Base-by-base conservation (phyloP, 2,888 invertebrate genomes). In the Scaptomyza cyrtandrae region DNA sequence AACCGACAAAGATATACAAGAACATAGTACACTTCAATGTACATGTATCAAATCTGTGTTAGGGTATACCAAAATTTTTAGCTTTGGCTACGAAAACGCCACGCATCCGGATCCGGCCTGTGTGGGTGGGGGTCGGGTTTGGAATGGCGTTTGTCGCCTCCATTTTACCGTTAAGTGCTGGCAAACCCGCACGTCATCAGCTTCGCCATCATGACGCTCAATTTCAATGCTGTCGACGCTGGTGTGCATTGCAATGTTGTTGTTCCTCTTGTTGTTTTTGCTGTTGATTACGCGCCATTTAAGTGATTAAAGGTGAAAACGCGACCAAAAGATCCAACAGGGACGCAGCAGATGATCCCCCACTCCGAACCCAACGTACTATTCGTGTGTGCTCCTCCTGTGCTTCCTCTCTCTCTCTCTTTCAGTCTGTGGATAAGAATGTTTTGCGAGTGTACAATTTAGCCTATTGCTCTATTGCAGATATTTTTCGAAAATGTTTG, bases 271-370 rank as follows among this genome's bases (percentile, higher is more conserved):
- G 50, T 29, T 71, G 54, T 61, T 71, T 64, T 61, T 78, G 67
- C 50, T 58, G 70, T 72, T 80, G 89, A 86, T 89, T 86, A 87
- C 81, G 79, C 79, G 85, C 74, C 81, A 79, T 89, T 89, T 81
- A 87, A 81, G 88, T 87, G 87, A 89, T 86, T 86, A 86, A 86
- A 88, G 85, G 78, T 87, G 77, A 89, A 84, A 86, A 71, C 63
- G 79, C 41, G 10, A 6, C 14, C n/a, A 1, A 16, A 27, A 14
- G 24, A 31, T 24, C 41, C 33, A 13, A 52, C 39, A 48, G 62
- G 19, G 48, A 49, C 50, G 35, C 29, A 67, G 48, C 61, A 58
- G 44, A 48, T 58, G 49, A 63, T 58, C 41, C 62, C 39, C 62
- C 39, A 35, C 27, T 3, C 10, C n/a, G 11, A 13, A 0, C 33